phyloP scores from a whole-genome alignment of 2,888 invertebrate genomes.

The Caprella mutica region DNA sequence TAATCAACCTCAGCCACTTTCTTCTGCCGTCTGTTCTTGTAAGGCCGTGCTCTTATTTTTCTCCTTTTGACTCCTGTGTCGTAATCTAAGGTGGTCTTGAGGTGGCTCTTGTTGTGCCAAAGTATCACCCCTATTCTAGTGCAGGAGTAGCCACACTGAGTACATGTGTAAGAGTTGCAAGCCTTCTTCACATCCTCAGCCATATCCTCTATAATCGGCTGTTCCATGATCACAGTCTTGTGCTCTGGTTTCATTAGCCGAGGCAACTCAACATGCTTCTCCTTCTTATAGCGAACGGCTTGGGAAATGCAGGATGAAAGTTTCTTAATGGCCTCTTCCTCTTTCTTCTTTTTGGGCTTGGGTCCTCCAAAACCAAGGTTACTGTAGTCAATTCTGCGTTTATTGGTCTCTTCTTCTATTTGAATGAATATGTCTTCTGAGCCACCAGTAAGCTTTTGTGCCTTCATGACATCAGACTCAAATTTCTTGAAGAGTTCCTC shows the following conservation, averaged over 20 bases:
- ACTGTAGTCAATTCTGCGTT: constrained; percentile 46
- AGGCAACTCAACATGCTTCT: background rate
- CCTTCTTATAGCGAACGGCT: constrained; percentile 28
- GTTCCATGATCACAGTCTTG: constrained; percentile 27
- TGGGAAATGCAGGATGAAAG: constrained; percentile 25
- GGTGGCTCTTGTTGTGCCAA: constrained; percentile 32
- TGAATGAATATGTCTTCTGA: constrained; percentile 50
- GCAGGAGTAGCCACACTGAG: constrained; percentile 26
- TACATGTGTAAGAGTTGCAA: constrained; percentile 25
- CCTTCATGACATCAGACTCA: constrained; percentile 60
- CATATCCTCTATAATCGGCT: constrained; percentile 20
- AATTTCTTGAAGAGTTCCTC: constrained; percentile 61
- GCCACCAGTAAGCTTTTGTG: constrained; percentile 60
- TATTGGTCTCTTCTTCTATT: constrained; percentile 34
- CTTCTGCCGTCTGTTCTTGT: constrained; percentile 12
- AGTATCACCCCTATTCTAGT: constrained; percentile 27
- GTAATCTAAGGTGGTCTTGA: constrained; percentile 27
- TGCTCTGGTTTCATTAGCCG: constrained; percentile 19
- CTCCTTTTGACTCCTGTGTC: constrained; percentile 28
- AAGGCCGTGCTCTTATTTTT: constrained; percentile 5
- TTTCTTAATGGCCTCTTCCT: constrained; percentile 5
- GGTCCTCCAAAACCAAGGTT: constrained; percentile 41
- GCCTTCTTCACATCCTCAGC: constrained; percentile 20
- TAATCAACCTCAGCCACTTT: constrained; percentile 18
- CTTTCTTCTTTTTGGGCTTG: constrained; percentile 28